These are phyloP conservation scores for Microctonus hyperodae DNA, from an alignment of 2,888 invertebrate genomes.

Conservation along the genomic window DNA sequence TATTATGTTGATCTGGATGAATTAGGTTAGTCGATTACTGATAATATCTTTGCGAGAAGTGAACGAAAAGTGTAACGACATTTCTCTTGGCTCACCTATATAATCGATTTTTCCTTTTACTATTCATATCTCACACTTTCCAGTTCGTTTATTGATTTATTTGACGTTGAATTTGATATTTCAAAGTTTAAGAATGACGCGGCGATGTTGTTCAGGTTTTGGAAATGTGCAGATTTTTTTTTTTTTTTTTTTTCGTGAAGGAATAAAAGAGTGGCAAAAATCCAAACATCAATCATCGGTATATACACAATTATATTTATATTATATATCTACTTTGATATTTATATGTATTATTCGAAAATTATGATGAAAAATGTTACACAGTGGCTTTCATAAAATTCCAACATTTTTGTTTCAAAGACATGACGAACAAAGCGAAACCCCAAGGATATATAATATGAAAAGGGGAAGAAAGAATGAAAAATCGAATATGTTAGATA, in stretches of 20 bases:
- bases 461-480: background rate
- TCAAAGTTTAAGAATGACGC: too few species aligned
- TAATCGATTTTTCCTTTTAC: constrained; percentile 7
- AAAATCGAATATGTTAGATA: constrained; percentile 2
- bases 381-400: background rate
- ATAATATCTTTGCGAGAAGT: constrained; percentile 11
- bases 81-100: constrained; percentile 42
- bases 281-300: background rate
- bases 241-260: too few species aligned
- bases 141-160: constrained; percentile 20
- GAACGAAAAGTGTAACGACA: constrained; percentile 42
- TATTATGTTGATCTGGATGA: constrained; percentile 36
- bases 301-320: background rate
- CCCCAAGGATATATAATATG: background rate
- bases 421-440: background rate
- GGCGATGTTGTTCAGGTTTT: too few species aligned
- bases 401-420: background rate
- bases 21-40: constrained; percentile 41
- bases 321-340: background rate
- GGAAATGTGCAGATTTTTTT: too few species aligned
- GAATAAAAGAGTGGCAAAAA: background rate
- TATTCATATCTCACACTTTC: constrained; percentile 7
- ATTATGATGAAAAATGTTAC: background rate
- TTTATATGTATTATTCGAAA: background rate
- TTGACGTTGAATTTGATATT: constrained; percentile 10